Percentiles rank a stretch among this genome's conserved stretches.
These are phyloP conservation scores for Triops longicaudatus DNA, from an alignment of 1,140 invertebrate genomes.

Conservation along the genomic window DNA sequence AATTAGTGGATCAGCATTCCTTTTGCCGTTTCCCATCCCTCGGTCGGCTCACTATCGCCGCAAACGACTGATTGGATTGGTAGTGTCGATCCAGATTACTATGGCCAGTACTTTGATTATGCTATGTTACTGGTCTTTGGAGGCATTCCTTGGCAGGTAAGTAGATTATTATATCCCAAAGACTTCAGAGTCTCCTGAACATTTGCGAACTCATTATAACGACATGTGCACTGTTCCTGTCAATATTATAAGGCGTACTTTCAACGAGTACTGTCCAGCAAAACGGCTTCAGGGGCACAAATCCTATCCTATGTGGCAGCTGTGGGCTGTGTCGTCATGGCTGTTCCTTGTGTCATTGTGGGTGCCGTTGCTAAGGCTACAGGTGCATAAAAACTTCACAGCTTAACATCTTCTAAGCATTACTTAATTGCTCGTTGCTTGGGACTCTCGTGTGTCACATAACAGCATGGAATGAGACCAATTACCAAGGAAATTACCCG, in stretches of 20 bases:
- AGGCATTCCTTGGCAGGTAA: slow-evolving; percentile 95
- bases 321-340: slow-evolving; percentile 89
- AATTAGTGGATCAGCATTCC: slow-evolving; percentile 91
- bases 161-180: not conserved
- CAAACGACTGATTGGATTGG: slow-evolving; percentile 89
- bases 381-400: slow-evolving; percentile 48
- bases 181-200: not conserved
- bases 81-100: slow-evolving; percentile 56
- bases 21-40: slow-evolving; percentile 79
- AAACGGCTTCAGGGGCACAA: slow-evolving; percentile 84
- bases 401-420: not conserved
- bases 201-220: not conserved
- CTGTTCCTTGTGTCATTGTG: slow-evolving; percentile 90
- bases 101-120: slow-evolving; percentile 81
- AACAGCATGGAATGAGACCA: slow-evolving; percentile 88
- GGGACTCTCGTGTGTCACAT: slow-evolving; percentile 16
- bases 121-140: slow-evolving; percentile 88
- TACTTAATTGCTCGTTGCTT: not conserved
- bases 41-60: slow-evolving; percentile 62
- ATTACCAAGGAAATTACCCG: slow-evolving; percentile 62
- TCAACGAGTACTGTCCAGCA: slow-evolving; percentile 91
- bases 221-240: not conserved
- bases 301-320: slow-evolving; percentile 94
- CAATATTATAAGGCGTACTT: slow-evolving; percentile 72
- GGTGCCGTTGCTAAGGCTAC: slow-evolving; percentile 93